Percentiles rank a stretch among this genome's conserved stretches.
These are phyloP conservation scores for Dendrocincla tyrannina DNA, from an alignment of 2,797 vertebrate species.

Conservation along the genomic window DNA sequence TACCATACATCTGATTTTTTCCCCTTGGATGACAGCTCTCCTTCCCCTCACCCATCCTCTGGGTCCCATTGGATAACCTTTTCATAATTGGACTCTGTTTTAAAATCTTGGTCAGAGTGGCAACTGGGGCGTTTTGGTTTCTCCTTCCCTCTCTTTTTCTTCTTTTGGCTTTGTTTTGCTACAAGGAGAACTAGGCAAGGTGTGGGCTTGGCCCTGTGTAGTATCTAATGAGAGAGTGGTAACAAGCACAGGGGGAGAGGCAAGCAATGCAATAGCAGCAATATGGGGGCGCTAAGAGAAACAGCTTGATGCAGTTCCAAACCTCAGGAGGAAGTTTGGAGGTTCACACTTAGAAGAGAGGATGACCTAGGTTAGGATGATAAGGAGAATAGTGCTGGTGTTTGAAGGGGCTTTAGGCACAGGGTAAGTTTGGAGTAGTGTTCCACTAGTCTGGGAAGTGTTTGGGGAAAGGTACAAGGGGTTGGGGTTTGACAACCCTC, in stretches of 20 bases:
- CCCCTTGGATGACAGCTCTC: conserved; percentile 43
- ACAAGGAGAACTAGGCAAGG: background rate
- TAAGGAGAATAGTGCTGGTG: background rate
- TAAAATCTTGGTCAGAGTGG: conserved; percentile 15
- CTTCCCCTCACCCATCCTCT: background rate
- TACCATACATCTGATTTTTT: conserved; percentile 45
- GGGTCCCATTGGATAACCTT: conserved; percentile 51
- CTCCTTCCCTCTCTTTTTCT: background rate
- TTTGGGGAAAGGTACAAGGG: background rate
- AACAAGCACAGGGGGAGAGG: background rate
- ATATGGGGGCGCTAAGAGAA: background rate
- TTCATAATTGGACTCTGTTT: conserved; percentile 34
- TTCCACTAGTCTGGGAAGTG: background rate
- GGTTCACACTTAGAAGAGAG: background rate
- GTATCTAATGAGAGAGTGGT: background rate
- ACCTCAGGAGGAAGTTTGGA: background rate
- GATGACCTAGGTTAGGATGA: background rate
- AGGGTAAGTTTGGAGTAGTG: background rate
- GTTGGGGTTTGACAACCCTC: background rate
- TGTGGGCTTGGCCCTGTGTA: background rate
- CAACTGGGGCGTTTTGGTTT: conserved; percentile 12
- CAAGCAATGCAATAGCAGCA: background rate
- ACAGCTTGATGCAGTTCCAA: background rate
- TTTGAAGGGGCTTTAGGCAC: background rate
- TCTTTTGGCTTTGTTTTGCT: conserved; percentile 25